phyloP scores from a whole-genome alignment of 1,140 invertebrate genomes.

The honey bee (Apis mellifera) region DNA sequence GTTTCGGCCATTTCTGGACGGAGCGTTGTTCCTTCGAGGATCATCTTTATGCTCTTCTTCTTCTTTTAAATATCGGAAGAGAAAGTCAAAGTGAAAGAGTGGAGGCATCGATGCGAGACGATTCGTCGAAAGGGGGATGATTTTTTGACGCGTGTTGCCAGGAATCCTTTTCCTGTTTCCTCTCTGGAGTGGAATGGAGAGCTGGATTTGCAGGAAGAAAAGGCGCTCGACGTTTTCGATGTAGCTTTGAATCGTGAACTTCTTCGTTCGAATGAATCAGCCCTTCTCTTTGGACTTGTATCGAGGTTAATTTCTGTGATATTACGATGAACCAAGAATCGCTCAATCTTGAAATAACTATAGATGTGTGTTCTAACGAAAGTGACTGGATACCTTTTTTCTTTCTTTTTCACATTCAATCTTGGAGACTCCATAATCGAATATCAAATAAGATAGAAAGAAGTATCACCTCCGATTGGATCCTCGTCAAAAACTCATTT shows the following conservation, averaged over 20 bases:
- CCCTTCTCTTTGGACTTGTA: not conserved
- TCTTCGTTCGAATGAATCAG: not conserved
- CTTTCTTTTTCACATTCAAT: no score
- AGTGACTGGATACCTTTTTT: no score
- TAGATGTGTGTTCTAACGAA: no score
- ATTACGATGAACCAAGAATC: not conserved
- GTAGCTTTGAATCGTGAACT: constrained; percentile 4
- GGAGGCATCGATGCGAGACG: constrained; percentile 34
- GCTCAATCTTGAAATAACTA: no score
- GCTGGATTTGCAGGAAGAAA: constrained; percentile 4
- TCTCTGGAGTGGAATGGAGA: not conserved
- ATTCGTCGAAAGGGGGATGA: constrained; percentile 47
- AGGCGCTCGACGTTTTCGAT: constrained; percentile 7
- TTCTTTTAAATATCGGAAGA: no score
- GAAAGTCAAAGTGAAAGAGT: not conserved
- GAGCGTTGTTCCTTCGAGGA: not conserved
- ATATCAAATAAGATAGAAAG: not conserved
- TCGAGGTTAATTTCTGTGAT: not conserved
- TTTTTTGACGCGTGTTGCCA: constrained; percentile 31
- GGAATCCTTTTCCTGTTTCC: not conserved
- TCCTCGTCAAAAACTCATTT: not conserved
- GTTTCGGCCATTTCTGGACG: constrained; percentile 32
- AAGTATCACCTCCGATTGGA: not conserved
- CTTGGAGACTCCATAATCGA: no score
- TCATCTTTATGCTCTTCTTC: no score